Conservation (phyloP, 2,113 vertebrate species). For the Psophia crepitans region DNA sequence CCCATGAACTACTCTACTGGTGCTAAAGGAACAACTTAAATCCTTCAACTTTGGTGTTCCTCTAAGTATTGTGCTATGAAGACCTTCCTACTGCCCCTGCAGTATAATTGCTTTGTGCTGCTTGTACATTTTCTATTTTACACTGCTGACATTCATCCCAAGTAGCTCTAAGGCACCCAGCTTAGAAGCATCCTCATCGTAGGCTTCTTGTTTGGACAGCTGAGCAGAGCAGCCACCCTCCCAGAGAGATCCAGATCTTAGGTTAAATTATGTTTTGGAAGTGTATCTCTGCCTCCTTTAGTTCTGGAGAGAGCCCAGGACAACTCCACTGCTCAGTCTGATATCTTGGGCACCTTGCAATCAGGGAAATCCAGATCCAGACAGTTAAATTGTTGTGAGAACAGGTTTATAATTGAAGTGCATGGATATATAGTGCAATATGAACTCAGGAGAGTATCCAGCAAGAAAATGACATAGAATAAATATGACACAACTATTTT, state of each 20-base stretch:
- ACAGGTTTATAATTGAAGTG: not conserved
- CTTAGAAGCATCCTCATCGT: not conserved
- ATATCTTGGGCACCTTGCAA: not conserved
- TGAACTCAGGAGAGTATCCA: not conserved
- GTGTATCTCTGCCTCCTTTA: not conserved
- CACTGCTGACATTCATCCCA: not conserved
- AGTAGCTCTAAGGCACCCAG: not conserved
- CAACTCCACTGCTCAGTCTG: not conserved
- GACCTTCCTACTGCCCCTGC: not conserved
- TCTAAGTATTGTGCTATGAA: not conserved
- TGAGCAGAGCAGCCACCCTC: not conserved
- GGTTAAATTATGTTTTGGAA: not conserved
- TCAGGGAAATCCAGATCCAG: not conserved
- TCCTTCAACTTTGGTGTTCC: not conserved
- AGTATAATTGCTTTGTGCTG: not conserved
- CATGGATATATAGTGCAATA: not conserved
- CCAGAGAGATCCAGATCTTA: not conserved
- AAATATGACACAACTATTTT: not conserved
- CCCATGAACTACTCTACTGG: not conserved
- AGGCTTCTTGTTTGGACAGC: not conserved
- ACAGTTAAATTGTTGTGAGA: not conserved
- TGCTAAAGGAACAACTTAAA: not conserved
- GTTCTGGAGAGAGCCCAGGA: not conserved
- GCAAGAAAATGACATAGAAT: not conserved
- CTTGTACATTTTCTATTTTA: not conserved